Base-by-base conservation (phyloP, 2,113 vertebrate species). In the Lagenorhynchus albirostris region DNA sequence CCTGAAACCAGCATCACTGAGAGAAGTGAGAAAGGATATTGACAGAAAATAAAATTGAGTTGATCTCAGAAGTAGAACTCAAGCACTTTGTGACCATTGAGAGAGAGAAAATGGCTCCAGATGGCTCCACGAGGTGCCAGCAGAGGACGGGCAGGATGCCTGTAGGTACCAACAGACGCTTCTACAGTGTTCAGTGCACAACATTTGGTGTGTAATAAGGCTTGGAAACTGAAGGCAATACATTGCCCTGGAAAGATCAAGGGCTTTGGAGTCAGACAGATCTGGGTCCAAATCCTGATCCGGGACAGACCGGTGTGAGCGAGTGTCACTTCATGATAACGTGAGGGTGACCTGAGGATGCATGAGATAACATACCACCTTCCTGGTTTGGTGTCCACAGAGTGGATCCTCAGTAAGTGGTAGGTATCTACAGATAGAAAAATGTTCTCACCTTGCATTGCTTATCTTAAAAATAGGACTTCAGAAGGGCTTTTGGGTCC, bases 61-160 rank as follows among this genome's bases (percentile, higher is more conserved):
- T 41, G n/a, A 2, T 5, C 4, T 26, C 20, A 20, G 67, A 53
- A 15, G 25, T 29, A 2, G 38, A n/a, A 26, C 0, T 36, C 2
- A 0, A n/a, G 55, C 8, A 2, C 7, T 11, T 12, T 7, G 20
- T 31, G 26, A 5, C 20, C 82, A 2, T 1, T 14, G 71, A 60
- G 6, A 20, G 20, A 68, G 50, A 29, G 4, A 7, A 1, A 2
- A 2, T 33, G n/a, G 20, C 60, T 85, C 2, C n/a, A 11, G 26
- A 26, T 9, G 9, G 6, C 33, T 36, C 47, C 36, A 0, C 0
- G 8, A 53, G 29, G 23, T 0, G 1, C 23, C 71, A 17, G 8
- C 1, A 0, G 31, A 8, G 1, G 2, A 33, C 0, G 10, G 23
- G 23, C 3, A 0, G 15, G 21, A 41, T 36, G 14, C 1, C 17